Evolutionary conservation across 2,797 vertebrate species (phyloP).

Genomic region (Sphenopsis melanotis): DNA sequence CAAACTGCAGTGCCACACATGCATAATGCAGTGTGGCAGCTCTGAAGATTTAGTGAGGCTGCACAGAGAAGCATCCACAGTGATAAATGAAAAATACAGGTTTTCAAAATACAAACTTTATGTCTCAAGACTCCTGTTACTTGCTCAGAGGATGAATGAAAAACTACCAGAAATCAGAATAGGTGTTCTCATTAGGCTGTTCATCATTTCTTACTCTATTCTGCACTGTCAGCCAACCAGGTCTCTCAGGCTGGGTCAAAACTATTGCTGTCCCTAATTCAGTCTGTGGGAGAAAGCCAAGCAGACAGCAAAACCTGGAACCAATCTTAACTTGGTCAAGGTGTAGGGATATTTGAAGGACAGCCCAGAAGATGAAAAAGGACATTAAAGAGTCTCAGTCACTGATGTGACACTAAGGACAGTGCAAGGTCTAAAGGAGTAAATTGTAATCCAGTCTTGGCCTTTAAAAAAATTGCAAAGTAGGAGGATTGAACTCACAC

Average conservation of each 20-base stretch:
- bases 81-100: conserved; percentile 40
- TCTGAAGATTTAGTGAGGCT: conserved; percentile 34
- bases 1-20: conserved; percentile 13
- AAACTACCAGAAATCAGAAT: conserved; percentile 37
- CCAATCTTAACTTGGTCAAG: background rate
- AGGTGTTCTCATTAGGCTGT: background rate
- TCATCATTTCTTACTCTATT: conserved; percentile 5
- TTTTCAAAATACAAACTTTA: conserved; percentile 50
- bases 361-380: background rate
- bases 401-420: background rate
- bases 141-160: conserved; percentile 29
- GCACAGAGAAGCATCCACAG: conserved; percentile 26
- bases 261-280: background rate
- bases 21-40: conserved; percentile 52
- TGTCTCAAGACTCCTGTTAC: conserved; percentile 26
- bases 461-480: background rate
- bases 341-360: background rate
- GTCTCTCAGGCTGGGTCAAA: background rate
- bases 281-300: background rate
- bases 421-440: background rate
- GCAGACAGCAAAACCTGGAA: background rate
- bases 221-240: background rate
- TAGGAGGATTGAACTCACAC: background rate
- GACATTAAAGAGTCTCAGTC: background rate
- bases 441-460: background rate